Evolutionary conservation across 1,140 invertebrate genomes (phyloP).

Genomic region (Galleria mellonella): DNA sequence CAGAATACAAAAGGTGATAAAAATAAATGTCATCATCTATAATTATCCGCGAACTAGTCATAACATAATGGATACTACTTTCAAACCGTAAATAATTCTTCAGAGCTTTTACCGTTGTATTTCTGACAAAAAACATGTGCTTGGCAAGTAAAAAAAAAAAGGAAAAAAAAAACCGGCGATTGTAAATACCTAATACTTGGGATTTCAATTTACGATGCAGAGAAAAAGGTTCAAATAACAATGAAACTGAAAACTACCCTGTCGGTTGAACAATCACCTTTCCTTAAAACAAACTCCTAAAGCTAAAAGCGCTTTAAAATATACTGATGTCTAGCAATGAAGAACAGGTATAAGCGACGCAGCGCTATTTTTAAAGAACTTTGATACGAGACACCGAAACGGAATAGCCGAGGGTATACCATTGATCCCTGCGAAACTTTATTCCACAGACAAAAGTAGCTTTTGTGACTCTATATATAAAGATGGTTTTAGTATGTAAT

Average conservation of each 20-base stretch:
- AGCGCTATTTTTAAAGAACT: constrained; percentile 22
- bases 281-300: constrained; percentile 12
- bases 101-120: constrained; percentile 22
- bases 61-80: constrained; percentile 44
- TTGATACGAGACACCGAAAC: constrained; percentile 32
- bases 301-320: constrained; percentile 32
- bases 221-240: constrained; percentile 40
- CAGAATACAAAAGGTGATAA: constrained; percentile 19
- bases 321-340: background rate
- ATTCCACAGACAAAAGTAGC: constrained; percentile 12
- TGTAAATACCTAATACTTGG: constrained; percentile 49
- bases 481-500: constrained; percentile 11
- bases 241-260: constrained; percentile 48
- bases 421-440: constrained; percentile 29
- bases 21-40: constrained; percentile 36
- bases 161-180: constrained; percentile 28
- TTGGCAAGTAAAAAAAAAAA: constrained; percentile 19
- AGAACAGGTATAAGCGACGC: constrained; percentile 13
- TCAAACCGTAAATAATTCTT: constrained; percentile 34
- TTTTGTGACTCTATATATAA: constrained; percentile 4
- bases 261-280: constrained; percentile 33
- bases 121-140: constrained; percentile 27
- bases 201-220: constrained; percentile 32
- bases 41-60: constrained; percentile 48
- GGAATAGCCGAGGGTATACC: constrained; percentile 52